Percentiles rank a stretch among this genome's conserved stretches.
Conservation (phyloP, 2,113 vertebrate genomes). For the Scortum barcoo region DNA sequence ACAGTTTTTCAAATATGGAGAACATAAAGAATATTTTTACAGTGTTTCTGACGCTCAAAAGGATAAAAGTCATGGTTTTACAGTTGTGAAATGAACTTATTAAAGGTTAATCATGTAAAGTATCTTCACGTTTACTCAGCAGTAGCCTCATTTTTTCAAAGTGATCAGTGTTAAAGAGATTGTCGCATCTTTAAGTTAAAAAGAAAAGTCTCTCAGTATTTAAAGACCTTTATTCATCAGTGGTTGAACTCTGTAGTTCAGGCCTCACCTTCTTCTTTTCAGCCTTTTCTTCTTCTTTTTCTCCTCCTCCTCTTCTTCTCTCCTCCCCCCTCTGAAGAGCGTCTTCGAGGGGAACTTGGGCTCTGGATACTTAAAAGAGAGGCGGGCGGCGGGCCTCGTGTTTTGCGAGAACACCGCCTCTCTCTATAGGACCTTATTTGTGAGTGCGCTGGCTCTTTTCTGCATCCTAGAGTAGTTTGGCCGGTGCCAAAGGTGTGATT, state of each 20-base stretch:
- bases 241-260: slow-evolving; percentile 12
- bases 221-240: neutral
- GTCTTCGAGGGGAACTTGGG: slow-evolving; percentile 97
- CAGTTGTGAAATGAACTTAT: too few relatives aligned
- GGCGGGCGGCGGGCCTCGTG: slow-evolving; percentile 93
- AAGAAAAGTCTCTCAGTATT: too few relatives aligned
- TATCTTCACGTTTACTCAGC: too few relatives aligned
- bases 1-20: too few relatives aligned
- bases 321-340: slow-evolving; percentile 88
- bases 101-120: too few relatives aligned
- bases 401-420: slow-evolving; percentile 97
- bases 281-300: slow-evolving; percentile 75
- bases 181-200: too few relatives aligned
- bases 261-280: slow-evolving; percentile 58
- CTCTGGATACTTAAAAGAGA: slow-evolving; percentile 94
- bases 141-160: too few relatives aligned
- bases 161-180: too few relatives aligned
- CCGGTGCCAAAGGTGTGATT: slow-evolving; percentile 2
- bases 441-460: slow-evolving; percentile 88
- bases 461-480: slow-evolving; percentile 72
- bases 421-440: slow-evolving; percentile 95
- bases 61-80: too few relatives aligned
- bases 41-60: too few relatives aligned
- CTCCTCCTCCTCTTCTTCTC: slow-evolving; percentile 27
- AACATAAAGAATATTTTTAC: too few relatives aligned